A percentile compares a stretch with the other conserved stretches of the same genome.
phyloP scores from a whole-genome alignment of 2,888 invertebrate genomes.

The Drosophila kambysellisi region DNA sequence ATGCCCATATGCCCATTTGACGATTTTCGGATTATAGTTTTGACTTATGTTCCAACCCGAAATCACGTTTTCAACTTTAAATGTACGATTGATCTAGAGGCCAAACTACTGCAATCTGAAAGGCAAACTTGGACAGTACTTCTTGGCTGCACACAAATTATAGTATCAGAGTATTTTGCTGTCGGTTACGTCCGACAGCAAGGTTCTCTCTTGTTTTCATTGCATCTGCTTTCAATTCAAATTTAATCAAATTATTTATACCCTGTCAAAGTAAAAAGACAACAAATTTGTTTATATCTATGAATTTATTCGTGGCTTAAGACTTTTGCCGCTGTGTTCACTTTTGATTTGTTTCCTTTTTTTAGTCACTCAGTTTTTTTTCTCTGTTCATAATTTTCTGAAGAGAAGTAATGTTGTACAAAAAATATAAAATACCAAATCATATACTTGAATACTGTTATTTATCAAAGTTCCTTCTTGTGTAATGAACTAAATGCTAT shows the following conservation, averaged over 20 bases:
- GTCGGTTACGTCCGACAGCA: too few species aligned
- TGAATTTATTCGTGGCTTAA: neutral
- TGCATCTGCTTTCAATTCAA: neutral
- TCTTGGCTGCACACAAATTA: too few species aligned
- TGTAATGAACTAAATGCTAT: neutral
- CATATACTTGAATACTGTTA: conserved; percentile 41
- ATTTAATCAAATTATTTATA: neutral
- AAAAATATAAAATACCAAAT: neutral
- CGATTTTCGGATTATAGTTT: too few species aligned
- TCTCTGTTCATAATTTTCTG: neutral
- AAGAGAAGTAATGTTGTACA: neutral
- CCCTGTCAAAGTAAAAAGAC: neutral
- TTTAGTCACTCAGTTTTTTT: neutral
- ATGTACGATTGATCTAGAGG: too few species aligned
- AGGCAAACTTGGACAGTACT: too few species aligned
- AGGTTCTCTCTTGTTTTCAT: too few species aligned
- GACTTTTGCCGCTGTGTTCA: neutral
- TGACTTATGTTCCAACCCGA: too few species aligned
- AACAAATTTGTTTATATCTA: neutral
- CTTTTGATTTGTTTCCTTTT: neutral
- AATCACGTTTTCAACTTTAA: too few species aligned
- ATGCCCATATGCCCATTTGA: too few species aligned
- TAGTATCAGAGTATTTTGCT: too few species aligned
- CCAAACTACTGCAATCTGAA: too few species aligned
- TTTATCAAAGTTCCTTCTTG: conserved; percentile 28